phyloP scores from a whole-genome alignment of 92 coral and sea anemone species.

The Blastomussa wellsi region DNA sequence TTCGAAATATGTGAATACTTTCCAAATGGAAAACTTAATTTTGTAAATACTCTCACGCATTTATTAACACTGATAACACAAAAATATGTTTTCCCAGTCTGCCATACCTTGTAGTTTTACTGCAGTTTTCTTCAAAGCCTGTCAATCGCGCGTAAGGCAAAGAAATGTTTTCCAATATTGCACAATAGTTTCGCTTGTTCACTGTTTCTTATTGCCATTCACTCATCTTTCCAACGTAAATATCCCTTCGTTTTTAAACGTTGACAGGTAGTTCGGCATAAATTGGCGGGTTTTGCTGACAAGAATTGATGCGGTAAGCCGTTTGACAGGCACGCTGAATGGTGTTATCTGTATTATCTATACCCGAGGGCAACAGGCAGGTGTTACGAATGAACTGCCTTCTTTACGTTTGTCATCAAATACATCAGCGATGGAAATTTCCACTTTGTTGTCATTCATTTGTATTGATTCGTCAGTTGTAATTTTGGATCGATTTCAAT shows the following conservation, averaged over 20 bases:
- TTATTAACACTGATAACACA: not conserved
- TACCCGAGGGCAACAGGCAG: conserved; percentile 20
- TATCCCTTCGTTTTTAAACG: not conserved
- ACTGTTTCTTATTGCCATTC: not conserved
- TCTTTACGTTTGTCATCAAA: not conserved
- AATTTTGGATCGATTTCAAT: conserved; percentile 11
- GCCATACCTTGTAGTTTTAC: not conserved
- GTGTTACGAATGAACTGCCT: not conserved
- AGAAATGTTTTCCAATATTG: not conserved
- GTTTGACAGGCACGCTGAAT: conserved; percentile 2
- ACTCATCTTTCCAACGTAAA: not conserved
- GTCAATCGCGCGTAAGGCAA: not conserved
- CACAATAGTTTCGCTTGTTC: not conserved
- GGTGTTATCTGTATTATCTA: not conserved
- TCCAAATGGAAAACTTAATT: not conserved
- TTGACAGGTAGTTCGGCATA: not conserved
- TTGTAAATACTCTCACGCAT: not conserved
- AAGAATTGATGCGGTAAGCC: not conserved
- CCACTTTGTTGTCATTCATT: not conserved
- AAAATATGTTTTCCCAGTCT: not conserved
- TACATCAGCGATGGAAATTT: conserved; percentile 14
- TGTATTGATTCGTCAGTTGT: conserved; percentile 3
- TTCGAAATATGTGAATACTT: not conserved
- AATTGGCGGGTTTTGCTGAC: not conserved
- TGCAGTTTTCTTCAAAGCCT: not conserved